Evolutionary conservation across 2,113 vertebrate genomes (phyloP).

Genomic region (Xenus cinereus): DNA sequence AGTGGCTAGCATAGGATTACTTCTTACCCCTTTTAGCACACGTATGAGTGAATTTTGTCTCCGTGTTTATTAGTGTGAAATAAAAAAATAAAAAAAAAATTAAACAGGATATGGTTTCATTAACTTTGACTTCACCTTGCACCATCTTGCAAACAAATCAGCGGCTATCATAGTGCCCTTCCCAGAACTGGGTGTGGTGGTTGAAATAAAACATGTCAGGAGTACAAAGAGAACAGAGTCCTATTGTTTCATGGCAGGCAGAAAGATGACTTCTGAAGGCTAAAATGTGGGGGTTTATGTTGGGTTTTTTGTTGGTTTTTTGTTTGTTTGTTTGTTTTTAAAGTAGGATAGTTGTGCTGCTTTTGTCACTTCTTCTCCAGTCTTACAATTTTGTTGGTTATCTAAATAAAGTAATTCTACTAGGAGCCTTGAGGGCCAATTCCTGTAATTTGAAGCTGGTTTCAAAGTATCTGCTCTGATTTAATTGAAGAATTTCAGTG

Average conservation of each 20-base stretch:
- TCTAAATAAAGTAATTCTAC: neutral
- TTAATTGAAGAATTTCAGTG: neutral
- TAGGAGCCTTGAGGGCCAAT: neutral
- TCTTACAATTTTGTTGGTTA: neutral
- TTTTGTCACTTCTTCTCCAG: neutral
- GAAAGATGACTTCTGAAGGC: neutral
- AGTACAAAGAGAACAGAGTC: conserved; percentile 16
- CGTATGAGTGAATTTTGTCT: neutral
- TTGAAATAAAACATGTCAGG: conserved; percentile 25
- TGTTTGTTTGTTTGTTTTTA: neutral
- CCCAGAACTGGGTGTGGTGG: conserved; percentile 59
- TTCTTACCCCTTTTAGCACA: neutral
- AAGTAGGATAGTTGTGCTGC: neutral
- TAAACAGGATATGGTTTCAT: neutral
- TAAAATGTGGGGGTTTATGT: neutral
- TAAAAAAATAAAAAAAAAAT: neutral
- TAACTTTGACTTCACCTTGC: conserved; percentile 48
- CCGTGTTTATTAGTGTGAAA: neutral
- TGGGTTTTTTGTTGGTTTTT: neutral
- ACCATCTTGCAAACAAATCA: conserved; percentile 50
- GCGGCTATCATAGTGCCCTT: neutral
- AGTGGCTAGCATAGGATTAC: neutral
- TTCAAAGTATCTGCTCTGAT: neutral
- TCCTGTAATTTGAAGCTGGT: neutral
- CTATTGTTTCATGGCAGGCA: conserved; percentile 12